Percentiles rank a stretch among this genome's conserved stretches.
phyloP scores from a whole-genome alignment of 2,797 vertebrate species.

The Lepilemur ruficaudatus region DNA sequence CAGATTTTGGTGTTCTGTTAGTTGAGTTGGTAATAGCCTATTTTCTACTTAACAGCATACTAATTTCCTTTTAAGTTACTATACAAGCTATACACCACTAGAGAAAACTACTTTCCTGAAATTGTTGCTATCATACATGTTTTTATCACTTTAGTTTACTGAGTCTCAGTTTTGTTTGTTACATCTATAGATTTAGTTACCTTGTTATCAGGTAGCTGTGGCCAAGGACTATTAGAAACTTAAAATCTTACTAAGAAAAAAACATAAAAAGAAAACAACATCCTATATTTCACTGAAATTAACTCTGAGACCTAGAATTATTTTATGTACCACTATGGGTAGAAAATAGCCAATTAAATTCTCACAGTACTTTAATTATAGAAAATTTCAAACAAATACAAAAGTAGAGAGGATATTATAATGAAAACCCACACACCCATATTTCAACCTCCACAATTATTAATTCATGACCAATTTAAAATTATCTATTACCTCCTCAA shows the following conservation, averaged over 20 bases:
- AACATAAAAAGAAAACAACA: neutral
- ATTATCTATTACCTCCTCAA: neutral
- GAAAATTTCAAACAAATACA: constrained; percentile 13
- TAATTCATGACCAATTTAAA: neutral
- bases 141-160: neutral
- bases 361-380: constrained; percentile 13
- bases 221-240: neutral
- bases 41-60: constrained; percentile 10
- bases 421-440: neutral
- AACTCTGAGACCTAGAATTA: neutral
- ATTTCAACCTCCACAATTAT: neutral
- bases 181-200: neutral
- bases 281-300: neutral
- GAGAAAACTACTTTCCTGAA: neutral
- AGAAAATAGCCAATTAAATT: neutral
- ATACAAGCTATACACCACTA: neutral
- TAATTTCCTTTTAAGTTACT: constrained; percentile 15
- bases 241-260: neutral
- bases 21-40: neutral
- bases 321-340: neutral
- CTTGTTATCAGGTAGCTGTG: neutral
- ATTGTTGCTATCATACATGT: neutral
- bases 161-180: constrained; percentile 4
- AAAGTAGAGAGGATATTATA: neutral
- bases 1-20: neutral